Conservation (phyloP, 2,113 vertebrate genomes). For the Leucoraja erinaceus region DNA sequence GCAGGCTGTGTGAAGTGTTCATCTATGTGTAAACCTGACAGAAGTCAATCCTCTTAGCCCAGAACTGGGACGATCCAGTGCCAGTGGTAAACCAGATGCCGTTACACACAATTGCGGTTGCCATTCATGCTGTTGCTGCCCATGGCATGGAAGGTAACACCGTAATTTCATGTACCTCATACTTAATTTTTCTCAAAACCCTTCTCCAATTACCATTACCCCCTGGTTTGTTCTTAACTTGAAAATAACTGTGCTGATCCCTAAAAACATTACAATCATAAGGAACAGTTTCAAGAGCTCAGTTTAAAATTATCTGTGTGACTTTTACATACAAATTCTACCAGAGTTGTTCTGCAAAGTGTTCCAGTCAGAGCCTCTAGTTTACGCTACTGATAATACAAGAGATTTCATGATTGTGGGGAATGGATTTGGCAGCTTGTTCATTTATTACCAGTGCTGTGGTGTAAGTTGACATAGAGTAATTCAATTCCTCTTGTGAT, state of each 20-base stretch:
- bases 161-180: neutral
- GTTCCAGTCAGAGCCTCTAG: neutral
- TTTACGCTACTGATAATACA: neutral
- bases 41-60: neutral
- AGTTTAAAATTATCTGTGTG: neutral
- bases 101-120: neutral
- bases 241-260: neutral
- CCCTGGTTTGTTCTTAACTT: too few species aligned
- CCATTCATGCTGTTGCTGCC: neutral
- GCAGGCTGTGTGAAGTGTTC: neutral
- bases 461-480: neutral
- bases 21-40: neutral
- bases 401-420: neutral
- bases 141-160: neutral
- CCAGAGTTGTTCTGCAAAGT: neutral
- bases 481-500: neutral
- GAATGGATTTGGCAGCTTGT: neutral
- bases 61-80: neutral
- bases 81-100: neutral
- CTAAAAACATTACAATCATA: neutral
- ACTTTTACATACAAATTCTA: neutral
- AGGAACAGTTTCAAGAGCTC: neutral
- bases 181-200: neutral
- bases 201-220: neutral
- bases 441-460: neutral